Conservation (phyloP, 2,888 invertebrate genomes). For the Caenorhabditis drosophilae region DNA sequence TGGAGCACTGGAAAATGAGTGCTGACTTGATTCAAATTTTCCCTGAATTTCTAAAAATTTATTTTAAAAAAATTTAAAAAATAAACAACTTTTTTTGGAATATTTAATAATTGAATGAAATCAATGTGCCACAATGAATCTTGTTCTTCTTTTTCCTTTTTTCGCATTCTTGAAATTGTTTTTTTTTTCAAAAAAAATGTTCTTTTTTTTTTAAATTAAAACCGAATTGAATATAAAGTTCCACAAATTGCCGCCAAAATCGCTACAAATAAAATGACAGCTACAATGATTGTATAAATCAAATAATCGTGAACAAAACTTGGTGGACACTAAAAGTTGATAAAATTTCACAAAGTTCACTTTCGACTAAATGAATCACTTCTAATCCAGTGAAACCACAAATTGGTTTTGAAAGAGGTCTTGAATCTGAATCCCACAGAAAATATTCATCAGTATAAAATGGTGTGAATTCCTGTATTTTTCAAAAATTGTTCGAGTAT, state of each 20-base stretch:
- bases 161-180: conserved; percentile 27
- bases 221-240: conserved; percentile 24
- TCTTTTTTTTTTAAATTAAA: background rate
- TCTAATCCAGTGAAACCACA: conserved; percentile 44
- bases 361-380: background rate
- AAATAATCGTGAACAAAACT: conserved; percentile 42
- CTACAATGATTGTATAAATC: conserved; percentile 32
- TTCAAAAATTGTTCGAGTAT: background rate
- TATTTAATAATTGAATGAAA: conserved; percentile 7
- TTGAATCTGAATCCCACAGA: conserved; percentile 26
- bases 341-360: background rate
- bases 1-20: conserved; percentile 45
- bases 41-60: conserved; percentile 3
- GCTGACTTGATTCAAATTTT: conserved; percentile 25
- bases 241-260: conserved; percentile 26
- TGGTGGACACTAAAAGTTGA: conserved; percentile 21
- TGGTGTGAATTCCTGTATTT: conserved; percentile 12
- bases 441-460: conserved; percentile 11
- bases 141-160: conserved; percentile 34
- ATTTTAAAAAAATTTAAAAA: background rate
- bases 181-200: background rate
- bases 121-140: conserved; percentile 47
- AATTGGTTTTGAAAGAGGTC: conserved; percentile 24
- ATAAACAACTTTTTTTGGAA: conserved; percentile 15
- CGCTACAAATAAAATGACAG: conserved; percentile 27